These are phyloP conservation scores for Platynereis dumerilii DNA, from an alignment of 2,888 invertebrate genomes.

Conservation along the genomic window DNA sequence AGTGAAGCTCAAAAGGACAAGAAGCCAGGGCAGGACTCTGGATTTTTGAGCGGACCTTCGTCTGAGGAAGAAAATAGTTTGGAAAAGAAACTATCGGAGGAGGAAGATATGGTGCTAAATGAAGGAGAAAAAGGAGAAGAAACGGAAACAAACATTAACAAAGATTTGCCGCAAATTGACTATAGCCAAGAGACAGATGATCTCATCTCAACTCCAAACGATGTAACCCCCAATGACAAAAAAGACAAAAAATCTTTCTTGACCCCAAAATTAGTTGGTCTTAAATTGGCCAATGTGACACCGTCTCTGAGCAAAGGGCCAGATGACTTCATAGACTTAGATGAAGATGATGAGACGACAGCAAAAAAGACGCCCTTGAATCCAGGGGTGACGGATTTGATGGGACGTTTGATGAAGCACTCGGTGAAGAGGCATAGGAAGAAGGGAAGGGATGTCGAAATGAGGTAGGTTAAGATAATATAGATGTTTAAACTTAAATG, in stretches of 20 bases:
- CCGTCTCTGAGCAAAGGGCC: constrained; percentile 69
- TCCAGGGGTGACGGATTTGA: constrained; percentile 72
- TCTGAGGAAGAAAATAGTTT: constrained; percentile 29
- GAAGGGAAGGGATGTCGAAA: constrained; percentile 62
- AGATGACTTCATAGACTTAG: constrained; percentile 71
- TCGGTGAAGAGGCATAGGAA: constrained; percentile 59
- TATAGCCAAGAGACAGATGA: neutral
- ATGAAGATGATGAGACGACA: constrained; percentile 60
- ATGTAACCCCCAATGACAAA: too few species aligned
- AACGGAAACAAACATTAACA: too few species aligned
- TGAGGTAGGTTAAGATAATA: constrained; percentile 69
- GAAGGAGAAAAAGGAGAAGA: too few species aligned
- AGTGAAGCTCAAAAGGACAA: neutral
- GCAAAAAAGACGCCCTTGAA: constrained; percentile 28
- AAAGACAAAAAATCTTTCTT: neutral
- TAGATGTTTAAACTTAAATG: too few species aligned
- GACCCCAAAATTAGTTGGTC: constrained; percentile 34
- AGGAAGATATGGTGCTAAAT: neutral
- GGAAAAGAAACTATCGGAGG: constrained; percentile 8
- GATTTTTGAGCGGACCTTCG: constrained; percentile 14
- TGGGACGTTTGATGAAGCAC: constrained; percentile 77
- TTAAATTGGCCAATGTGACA: constrained; percentile 42
- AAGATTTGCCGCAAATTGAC: too few species aligned
- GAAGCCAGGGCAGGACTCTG: constrained; percentile 23
- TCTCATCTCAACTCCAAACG: neutral